Percentiles rank a stretch among this genome's conserved stretches.
Conservation (phyloP, 2,888 invertebrate species). For the Cephus rjabovi region DNA sequence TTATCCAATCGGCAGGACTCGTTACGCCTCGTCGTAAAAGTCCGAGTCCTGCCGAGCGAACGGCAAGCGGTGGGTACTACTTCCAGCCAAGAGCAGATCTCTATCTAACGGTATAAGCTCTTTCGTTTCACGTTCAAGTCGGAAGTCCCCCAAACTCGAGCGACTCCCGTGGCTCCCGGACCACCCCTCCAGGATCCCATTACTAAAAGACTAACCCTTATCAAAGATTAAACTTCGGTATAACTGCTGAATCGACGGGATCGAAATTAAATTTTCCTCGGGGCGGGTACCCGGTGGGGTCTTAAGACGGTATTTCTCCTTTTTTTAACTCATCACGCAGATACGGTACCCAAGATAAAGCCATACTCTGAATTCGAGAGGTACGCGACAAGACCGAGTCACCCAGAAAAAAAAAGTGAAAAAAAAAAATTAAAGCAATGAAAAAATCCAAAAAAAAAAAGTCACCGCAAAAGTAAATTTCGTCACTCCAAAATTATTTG, state of each 20-base stretch:
- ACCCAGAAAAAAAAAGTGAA: too few species aligned
- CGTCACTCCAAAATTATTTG: too few species aligned
- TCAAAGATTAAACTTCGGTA: slow-evolving; percentile 71
- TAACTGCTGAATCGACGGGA: slow-evolving; percentile 71
- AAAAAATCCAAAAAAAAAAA: slow-evolving; percentile 15
- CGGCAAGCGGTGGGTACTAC: slow-evolving; percentile 59
- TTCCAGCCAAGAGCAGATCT: slow-evolving; percentile 64
- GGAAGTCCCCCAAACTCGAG: slow-evolving; percentile 28
- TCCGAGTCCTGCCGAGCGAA: slow-evolving; percentile 42
- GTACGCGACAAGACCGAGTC: neutral
- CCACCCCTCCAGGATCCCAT: slow-evolving; percentile 63
- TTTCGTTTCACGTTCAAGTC: slow-evolving; percentile 34
- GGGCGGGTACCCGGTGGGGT: slow-evolving; percentile 33
- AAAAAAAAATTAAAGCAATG: neutral
- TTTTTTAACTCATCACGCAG: slow-evolving; percentile 6
- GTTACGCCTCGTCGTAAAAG: slow-evolving; percentile 62
- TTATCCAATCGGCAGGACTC: slow-evolving; percentile 65
- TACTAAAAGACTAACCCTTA: slow-evolving; percentile 68
- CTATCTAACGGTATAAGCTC: slow-evolving; percentile 66
- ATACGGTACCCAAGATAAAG: neutral
- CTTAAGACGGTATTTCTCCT: slow-evolving; percentile 26
- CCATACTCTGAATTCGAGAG: neutral
- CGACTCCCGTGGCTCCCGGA: slow-evolving; percentile 39
- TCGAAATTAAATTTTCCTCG: slow-evolving; percentile 71
- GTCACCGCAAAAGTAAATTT: too few species aligned